A percentile compares a stretch with the other conserved stretches of the same genome.
These are phyloP conservation scores for Dicyrtomina minuta DNA, from an alignment of 2,888 invertebrate species.

Conservation along the genomic window DNA sequence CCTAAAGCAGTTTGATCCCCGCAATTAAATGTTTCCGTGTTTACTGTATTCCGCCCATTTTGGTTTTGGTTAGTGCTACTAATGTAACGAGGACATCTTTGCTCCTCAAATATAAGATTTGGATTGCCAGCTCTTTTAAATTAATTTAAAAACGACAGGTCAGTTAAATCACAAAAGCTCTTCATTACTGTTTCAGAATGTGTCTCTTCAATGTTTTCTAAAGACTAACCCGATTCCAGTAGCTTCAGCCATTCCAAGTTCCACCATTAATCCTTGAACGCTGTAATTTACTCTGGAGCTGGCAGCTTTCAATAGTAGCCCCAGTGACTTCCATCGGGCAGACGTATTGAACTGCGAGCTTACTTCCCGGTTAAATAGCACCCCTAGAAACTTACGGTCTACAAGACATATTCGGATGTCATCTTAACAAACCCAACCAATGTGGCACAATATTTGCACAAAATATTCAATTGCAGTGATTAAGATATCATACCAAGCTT, in stretches of 20 bases:
- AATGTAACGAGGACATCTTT: not conserved
- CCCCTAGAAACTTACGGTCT: not conserved
- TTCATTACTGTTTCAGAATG: too few species aligned
- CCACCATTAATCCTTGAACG: constrained; percentile 19
- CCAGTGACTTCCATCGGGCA: constrained; percentile 3
- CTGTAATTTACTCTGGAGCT: not conserved
- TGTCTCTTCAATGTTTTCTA: not conserved
- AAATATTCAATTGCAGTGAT: not conserved
- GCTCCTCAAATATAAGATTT: not conserved
- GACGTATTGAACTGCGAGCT: not conserved
- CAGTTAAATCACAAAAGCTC: too few species aligned
- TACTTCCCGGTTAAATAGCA: not conserved
- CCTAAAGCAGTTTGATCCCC: too few species aligned
- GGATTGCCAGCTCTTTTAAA: constrained; percentile 18
- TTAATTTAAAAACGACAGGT: not conserved
- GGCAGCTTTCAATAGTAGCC: not conserved
- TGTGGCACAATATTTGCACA: not conserved
- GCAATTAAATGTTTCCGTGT: too few species aligned
- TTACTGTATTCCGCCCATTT: not conserved
- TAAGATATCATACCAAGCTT: not conserved
- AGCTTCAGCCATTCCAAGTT: constrained; percentile 15
- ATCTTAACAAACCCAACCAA: not conserved
- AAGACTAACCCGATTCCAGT: constrained; percentile 21
- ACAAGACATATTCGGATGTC: not conserved
- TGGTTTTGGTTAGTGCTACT: not conserved